Evolutionary conservation across 1,140 invertebrate species (phyloP).

Genomic region (Oryctes rhinoceros): DNA sequence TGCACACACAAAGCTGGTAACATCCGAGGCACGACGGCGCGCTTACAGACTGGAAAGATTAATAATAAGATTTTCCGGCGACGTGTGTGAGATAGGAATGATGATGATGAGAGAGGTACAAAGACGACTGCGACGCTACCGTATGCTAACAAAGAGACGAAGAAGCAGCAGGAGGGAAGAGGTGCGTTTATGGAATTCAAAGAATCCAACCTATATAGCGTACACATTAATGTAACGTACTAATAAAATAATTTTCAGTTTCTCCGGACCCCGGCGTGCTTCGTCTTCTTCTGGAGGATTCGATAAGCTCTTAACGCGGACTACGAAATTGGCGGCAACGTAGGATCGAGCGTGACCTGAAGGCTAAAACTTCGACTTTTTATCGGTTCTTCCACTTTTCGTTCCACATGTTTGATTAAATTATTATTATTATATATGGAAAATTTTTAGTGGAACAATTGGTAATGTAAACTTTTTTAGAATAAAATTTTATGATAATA

Average conservation of each 20-base stretch:
- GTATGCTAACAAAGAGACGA: slow-evolving; percentile 8
- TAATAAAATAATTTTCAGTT: slow-evolving; percentile 48
- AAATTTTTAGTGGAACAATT: slow-evolving; percentile 20
- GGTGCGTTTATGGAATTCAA: slow-evolving; percentile 43
- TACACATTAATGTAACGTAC: slow-evolving; percentile 46
- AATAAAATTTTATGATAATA: slow-evolving; percentile 14
- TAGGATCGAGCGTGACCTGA: slow-evolving; percentile 46
- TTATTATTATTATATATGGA: slow-evolving; percentile 38
- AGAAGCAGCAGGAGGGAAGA: slow-evolving; percentile 36
- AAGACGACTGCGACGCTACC: neutral
- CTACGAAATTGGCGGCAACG: slow-evolving; percentile 47
- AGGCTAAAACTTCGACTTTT: slow-evolving; percentile 44
- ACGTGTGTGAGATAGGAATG: slow-evolving; percentile 56
- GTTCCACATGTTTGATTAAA: slow-evolving; percentile 21
- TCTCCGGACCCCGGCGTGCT: slow-evolving; percentile 12
- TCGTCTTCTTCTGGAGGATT: neutral
- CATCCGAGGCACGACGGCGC: slow-evolving; percentile 50
- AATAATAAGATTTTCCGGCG: slow-evolving; percentile 55
- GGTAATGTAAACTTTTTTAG: neutral
- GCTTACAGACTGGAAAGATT: slow-evolving; percentile 56
- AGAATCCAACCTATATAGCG: slow-evolving; percentile 39
- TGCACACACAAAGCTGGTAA: slow-evolving; percentile 51
- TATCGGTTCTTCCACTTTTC: slow-evolving; percentile 1
- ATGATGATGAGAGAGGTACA: slow-evolving; percentile 49
- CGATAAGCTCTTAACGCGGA: slow-evolving; percentile 37